These are phyloP conservation scores for Xanthorhoe spadicearia DNA, from an alignment of 2,888 invertebrate species.

Conservation along the genomic window DNA sequence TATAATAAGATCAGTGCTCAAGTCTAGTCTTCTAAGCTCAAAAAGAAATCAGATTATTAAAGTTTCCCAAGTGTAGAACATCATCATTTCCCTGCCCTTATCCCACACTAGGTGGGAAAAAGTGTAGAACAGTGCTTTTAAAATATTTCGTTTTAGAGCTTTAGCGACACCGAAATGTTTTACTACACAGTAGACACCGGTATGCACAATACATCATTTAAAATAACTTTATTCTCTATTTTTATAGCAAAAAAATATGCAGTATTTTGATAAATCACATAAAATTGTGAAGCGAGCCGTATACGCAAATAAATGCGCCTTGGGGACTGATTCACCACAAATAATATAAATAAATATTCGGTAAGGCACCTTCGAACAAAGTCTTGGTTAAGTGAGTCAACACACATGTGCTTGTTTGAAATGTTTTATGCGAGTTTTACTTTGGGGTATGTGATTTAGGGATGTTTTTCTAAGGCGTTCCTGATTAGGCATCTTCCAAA, in stretches of 20 bases:
- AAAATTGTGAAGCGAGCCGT: constrained; percentile 66
- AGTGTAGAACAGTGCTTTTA: too few species aligned
- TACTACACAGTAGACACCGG: too few species aligned
- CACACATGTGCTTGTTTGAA: constrained; percentile 47
- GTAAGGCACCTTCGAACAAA: constrained; percentile 54
- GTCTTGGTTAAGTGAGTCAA: constrained; percentile 64
- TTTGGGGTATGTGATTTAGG: constrained; percentile 21
- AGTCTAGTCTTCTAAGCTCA: too few species aligned
- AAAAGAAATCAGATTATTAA: too few species aligned
- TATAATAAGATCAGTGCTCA: too few species aligned
- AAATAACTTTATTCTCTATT: constrained; percentile 6
- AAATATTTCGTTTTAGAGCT: too few species aligned
- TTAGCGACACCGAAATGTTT: too few species aligned
- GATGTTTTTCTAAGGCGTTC: constrained; percentile 5
- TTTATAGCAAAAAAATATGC: constrained; percentile 37
- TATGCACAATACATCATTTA: too few species aligned
- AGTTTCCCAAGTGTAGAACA: too few species aligned
- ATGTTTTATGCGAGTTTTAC: constrained; percentile 38
- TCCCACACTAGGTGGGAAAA: too few species aligned
- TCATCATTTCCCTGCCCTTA: too few species aligned
- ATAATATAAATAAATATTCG: constrained; percentile 75
- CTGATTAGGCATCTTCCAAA: background rate
- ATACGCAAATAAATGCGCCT: constrained; percentile 75
- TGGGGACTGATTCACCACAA: constrained; percentile 74
- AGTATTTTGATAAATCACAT: constrained; percentile 63